Conservation (phyloP, 2,797 vertebrate genomes). For the Lerista edwardsae region DNA sequence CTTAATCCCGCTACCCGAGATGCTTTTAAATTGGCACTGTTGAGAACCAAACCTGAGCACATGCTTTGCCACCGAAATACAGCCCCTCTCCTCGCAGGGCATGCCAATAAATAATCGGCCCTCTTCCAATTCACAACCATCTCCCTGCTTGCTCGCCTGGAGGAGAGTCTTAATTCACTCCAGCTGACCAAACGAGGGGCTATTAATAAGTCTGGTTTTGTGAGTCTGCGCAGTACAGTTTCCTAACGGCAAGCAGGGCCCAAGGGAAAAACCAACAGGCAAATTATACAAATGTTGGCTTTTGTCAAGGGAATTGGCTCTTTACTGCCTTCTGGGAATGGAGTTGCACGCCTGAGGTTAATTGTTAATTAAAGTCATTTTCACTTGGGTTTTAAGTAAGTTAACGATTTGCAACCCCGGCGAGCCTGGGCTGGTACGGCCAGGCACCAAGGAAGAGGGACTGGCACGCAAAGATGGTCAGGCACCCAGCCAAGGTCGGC, state of each 20-base stretch:
- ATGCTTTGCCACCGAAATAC: background rate
- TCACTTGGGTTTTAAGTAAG: background rate
- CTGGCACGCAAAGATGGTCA: accelerated
- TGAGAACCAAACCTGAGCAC: no score
- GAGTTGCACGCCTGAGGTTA: background rate
- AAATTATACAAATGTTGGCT: background rate
- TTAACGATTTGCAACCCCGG: background rate
- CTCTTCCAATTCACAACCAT: no score
- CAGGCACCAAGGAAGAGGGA: background rate
- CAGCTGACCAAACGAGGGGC: background rate
- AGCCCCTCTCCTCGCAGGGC: background rate
- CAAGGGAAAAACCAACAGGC: background rate
- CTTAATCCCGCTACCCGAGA: background rate
- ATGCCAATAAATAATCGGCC: no score
- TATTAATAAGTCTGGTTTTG: background rate
- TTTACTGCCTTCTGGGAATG: background rate
- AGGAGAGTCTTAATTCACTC: no score
- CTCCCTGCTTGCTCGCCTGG: background rate
- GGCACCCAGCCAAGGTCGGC: no score
- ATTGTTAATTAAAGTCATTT: background rate
- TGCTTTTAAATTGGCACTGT: background rate
- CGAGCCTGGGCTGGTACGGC: background rate
- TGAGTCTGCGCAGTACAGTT: background rate
- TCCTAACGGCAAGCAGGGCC: background rate
- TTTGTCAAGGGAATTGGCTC: no score